Evolutionary conservation across 2,797 vertebrate species (phyloP).

Genomic region (Hydrocynus forskahlii): DNA sequence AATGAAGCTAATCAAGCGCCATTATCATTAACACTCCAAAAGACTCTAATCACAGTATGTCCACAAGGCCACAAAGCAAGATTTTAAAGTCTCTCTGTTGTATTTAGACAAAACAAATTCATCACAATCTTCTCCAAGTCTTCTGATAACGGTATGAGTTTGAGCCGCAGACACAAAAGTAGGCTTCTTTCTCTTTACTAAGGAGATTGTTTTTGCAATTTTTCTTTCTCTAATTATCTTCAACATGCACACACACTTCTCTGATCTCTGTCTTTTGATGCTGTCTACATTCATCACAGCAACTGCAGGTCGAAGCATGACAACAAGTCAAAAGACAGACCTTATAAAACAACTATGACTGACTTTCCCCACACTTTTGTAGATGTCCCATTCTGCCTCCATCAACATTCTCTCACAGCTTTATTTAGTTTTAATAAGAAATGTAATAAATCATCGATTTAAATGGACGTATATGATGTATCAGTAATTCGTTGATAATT

Average conservation of each 20-base stretch:
- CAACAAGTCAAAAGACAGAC: conserved; percentile 50
- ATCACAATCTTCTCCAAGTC: background rate
- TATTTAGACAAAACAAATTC: too few relatives aligned
- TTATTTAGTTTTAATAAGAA: too few relatives aligned
- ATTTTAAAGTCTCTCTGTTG: too few relatives aligned
- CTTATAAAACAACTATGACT: conserved; percentile 47
- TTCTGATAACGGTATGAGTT: background rate
- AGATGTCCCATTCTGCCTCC: conserved; percentile 7
- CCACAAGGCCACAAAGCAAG: background rate
- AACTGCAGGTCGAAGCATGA: conserved; percentile 69
- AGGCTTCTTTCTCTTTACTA: background rate
- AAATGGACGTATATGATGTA: too few relatives aligned
- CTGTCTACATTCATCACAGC: conserved; percentile 57
- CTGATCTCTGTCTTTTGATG: conserved; percentile 48
- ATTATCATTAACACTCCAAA: conserved; percentile 39
- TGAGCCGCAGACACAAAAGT: background rate
- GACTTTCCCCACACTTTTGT: background rate
- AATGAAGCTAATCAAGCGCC: conserved; percentile 27
- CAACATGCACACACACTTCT: background rate
- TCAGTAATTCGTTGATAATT: too few relatives aligned
- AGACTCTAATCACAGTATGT: conserved; percentile 26
- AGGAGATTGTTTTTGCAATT: background rate
- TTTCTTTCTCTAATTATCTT: conserved; percentile 16
- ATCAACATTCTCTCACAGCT: background rate
- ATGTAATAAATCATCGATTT: too few relatives aligned